Percentiles rank a stretch among this genome's conserved stretches.
These are phyloP conservation scores for Leucoma salicis DNA, from an alignment of 2,888 invertebrate species.

Conservation along the genomic window DNA sequence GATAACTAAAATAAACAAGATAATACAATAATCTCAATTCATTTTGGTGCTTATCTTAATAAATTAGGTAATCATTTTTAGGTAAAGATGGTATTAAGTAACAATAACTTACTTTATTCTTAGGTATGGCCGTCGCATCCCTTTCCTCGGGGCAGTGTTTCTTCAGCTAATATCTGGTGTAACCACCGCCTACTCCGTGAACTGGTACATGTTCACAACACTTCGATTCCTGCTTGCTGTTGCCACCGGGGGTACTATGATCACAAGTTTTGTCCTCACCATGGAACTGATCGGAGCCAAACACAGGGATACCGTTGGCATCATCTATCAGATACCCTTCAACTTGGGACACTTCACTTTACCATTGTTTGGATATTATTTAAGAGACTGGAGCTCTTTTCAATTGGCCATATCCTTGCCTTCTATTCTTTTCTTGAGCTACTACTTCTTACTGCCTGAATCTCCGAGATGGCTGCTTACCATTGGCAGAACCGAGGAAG, in stretches of 20 bases:
- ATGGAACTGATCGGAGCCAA: slow-evolving; percentile 86
- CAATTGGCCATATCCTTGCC: slow-evolving; percentile 86
- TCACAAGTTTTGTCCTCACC: slow-evolving; percentile 87
- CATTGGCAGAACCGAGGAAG: slow-evolving; percentile 84
- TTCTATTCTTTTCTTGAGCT: slow-evolving; percentile 83
- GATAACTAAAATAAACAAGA: too few relatives aligned
- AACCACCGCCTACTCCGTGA: slow-evolving; percentile 86
- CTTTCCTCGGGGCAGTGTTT: slow-evolving; percentile 87
- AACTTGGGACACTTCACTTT: slow-evolving; percentile 86
- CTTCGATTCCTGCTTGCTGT: slow-evolving; percentile 87
- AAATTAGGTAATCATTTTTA: too few relatives aligned
- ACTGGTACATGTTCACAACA: slow-evolving; percentile 84
- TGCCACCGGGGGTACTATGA: slow-evolving; percentile 92
- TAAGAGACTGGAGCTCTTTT: slow-evolving; percentile 85
- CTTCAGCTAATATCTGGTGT: slow-evolving; percentile 88
- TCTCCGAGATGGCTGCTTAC: slow-evolving; percentile 91
- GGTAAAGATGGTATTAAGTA: too few relatives aligned
- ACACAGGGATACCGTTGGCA: slow-evolving; percentile 86
- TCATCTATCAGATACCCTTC: slow-evolving; percentile 86
- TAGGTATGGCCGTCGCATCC: slow-evolving; percentile 87
- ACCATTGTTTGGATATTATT: slow-evolving; percentile 83
- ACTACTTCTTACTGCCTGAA: slow-evolving; percentile 89
- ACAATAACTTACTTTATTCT: background rate
- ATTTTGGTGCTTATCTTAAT: too few relatives aligned
- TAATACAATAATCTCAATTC: too few relatives aligned